Conservation (phyloP, 2,113 vertebrate species). For the Gnathonemus echidnorhynchus region DNA sequence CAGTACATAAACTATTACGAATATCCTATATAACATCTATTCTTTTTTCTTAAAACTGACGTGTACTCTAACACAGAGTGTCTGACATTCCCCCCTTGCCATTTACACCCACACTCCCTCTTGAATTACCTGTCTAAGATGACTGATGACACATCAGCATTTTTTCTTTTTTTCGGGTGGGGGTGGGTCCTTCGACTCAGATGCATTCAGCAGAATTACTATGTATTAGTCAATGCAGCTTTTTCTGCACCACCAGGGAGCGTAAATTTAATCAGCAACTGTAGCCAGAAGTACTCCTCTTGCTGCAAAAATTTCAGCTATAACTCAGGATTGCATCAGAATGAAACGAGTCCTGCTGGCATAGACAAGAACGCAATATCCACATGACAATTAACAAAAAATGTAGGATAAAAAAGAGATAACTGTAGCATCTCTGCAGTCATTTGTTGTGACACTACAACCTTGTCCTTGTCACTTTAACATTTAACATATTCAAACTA, state of each 20-base stretch:
- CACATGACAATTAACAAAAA: background rate
- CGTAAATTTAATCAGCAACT: conserved; percentile 23
- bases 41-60: background rate
- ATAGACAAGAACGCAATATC: background rate
- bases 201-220: conserved; percentile 29
- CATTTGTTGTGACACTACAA: background rate
- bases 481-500: background rate
- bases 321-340: conserved; percentile 18
- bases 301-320: conserved; percentile 7
- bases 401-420: background rate
- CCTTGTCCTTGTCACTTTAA: background rate
- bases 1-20: background rate
- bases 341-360: conserved; percentile 15
- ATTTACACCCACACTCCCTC: background rate
- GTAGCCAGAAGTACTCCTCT: background rate
- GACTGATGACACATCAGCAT: conserved; percentile 23
- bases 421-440: background rate
- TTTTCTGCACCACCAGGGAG: conserved; percentile 12
- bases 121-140: conserved; percentile 8
- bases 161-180: background rate
- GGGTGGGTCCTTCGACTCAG: background rate
- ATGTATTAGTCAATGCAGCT: conserved; percentile 26
- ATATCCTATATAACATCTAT: background rate
- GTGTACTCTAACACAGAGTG: background rate
- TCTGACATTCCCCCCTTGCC: background rate